Evolutionary conservation across 1,140 invertebrate species (phyloP).

Genomic region (Scaptomyza graminum): DNA sequence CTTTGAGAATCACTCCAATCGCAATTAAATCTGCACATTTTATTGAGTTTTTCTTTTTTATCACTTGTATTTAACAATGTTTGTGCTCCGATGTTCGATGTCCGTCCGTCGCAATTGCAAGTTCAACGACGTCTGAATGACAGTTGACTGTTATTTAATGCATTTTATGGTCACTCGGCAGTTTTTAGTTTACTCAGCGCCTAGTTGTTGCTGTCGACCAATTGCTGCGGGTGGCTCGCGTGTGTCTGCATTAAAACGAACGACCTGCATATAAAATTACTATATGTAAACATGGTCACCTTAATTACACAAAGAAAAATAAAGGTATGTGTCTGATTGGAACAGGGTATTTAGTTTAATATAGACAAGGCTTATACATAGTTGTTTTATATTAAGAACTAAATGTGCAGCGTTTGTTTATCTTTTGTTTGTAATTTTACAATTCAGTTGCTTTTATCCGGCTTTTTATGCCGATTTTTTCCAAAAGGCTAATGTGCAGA

Average conservation of each 20-base stretch:
- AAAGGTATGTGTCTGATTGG: neutral
- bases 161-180: constrained; percentile 19
- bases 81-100: neutral
- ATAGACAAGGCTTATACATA: too few relatives aligned
- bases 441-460: too few relatives aligned
- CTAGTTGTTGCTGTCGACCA: constrained; percentile 10
- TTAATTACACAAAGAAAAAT: constrained; percentile 12
- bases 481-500: too few relatives aligned
- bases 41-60: constrained; percentile 5
- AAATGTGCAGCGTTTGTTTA: too few relatives aligned
- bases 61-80: constrained; percentile 30
- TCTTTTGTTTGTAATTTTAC: too few relatives aligned
- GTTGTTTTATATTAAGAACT: too few relatives aligned
- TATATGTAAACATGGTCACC: constrained; percentile 24
- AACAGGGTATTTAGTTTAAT: neutral
- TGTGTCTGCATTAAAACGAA: constrained; percentile 38
- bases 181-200: neutral
- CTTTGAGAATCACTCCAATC: constrained; percentile 62
- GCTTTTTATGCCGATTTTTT: too few relatives aligned
- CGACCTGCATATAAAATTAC: constrained; percentile 3
- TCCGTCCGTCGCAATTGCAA: constrained; percentile 51
- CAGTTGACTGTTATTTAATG: constrained; percentile 35
- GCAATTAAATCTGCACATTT: constrained; percentile 47
- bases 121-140: constrained; percentile 70
- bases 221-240: constrained; percentile 22